phyloP scores from a whole-genome alignment of 2,888 invertebrate species.

The Hoplodrina ambigua region DNA sequence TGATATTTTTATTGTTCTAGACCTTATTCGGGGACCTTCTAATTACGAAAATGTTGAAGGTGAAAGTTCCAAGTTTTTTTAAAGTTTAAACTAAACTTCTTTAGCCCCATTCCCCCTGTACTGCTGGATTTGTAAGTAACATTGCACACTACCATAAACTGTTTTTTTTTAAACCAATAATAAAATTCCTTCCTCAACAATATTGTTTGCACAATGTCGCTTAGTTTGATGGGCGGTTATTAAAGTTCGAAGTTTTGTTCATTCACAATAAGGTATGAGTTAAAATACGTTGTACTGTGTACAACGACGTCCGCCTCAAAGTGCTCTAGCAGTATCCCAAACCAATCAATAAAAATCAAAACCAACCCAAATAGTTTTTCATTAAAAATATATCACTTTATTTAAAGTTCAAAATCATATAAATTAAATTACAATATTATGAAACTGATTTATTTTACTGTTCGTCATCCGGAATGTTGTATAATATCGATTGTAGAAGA shows the following conservation, averaged over 20 bases:
- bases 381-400: conserved; percentile 87
- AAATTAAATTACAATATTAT: conserved; percentile 61
- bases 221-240: background rate
- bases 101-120: no score
- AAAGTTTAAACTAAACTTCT: no score
- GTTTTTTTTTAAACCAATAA: no score
- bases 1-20: no score
- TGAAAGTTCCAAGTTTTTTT: no score
- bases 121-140: no score
- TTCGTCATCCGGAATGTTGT: conserved; percentile 57
- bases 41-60: no score
- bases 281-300: background rate
- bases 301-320: conserved; percentile 12
- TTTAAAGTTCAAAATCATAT: conserved; percentile 76
- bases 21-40: no score
- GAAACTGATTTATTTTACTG: conserved; percentile 53
- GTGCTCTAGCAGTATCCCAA: background rate
- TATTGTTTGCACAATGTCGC: no score
- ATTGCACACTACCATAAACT: no score
- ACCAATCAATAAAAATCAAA: conserved; percentile 35
- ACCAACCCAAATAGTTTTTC: conserved; percentile 27
- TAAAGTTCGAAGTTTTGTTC: conserved; percentile 9
- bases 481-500: conserved; percentile 30
- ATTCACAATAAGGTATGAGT: background rate
- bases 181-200: no score